phyloP scores from a whole-genome alignment of 2,797 vertebrate species.

The Rhodeus uyekii region DNA sequence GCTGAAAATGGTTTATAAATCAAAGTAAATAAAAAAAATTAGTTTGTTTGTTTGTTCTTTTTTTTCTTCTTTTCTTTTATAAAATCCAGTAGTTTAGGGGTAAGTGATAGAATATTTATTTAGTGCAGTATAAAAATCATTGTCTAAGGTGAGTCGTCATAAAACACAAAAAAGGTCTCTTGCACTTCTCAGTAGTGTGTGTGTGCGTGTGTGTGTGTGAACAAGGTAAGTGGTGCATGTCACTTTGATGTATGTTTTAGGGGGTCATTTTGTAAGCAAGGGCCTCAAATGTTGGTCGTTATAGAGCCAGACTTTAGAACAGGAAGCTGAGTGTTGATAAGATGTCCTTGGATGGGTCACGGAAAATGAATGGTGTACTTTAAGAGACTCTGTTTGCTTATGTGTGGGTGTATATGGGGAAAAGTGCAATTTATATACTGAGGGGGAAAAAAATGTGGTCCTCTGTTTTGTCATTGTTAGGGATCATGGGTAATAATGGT shows the following conservation, averaged over 20 bases:
- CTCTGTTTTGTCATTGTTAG: neutral
- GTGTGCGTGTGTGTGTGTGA: neutral
- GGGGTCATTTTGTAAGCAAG: constrained; percentile 32
- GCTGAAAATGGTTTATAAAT: too few species aligned
- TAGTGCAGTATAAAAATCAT: neutral
- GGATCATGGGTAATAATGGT: neutral
- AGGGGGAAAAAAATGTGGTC: neutral
- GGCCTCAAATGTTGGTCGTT: constrained; percentile 26
- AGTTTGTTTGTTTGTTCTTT: too few species aligned
- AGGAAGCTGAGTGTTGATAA: constrained; percentile 39
- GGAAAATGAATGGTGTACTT: constrained; percentile 27
- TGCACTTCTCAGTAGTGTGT: neutral
- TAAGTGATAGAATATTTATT: neutral
- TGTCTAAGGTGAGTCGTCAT: neutral
- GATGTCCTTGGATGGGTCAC: constrained; percentile 28
- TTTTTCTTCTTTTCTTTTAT: too few species aligned
- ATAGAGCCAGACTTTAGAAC: constrained; percentile 24
- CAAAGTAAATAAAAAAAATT: too few species aligned
- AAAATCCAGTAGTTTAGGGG: too few species aligned
- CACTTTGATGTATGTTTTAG: constrained; percentile 42
- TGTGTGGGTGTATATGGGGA: neutral
- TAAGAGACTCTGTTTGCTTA: neutral
- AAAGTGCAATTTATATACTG: neutral
- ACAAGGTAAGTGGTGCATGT: constrained; percentile 7
- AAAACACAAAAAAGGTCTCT: neutral